Evolutionary conservation across 23 tunicate species (phyloP).

Genomic region (Trididemnum nubilum): DNA sequence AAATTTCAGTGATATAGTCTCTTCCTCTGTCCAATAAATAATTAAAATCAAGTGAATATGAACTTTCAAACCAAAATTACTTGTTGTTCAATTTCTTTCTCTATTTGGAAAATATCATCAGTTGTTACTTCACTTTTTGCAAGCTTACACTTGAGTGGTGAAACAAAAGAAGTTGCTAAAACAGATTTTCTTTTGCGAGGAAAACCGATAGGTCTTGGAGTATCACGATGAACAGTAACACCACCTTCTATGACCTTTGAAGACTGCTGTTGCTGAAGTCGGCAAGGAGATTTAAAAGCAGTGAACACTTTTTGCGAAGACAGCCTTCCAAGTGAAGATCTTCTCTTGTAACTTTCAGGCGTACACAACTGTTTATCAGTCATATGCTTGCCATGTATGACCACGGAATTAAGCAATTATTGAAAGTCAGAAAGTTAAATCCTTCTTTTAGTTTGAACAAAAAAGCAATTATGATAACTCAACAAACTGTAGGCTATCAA

Average conservation of each 20-base stretch:
- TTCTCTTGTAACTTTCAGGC: not conserved
- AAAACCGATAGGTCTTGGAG: slow-evolving; percentile 28
- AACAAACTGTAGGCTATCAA: no score
- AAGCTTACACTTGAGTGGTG: slow-evolving; percentile 39
- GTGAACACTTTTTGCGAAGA: slow-evolving; percentile 59
- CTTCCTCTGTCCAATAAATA: no score
- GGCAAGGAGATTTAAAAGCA: slow-evolving; percentile 82
- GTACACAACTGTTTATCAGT: not conserved
- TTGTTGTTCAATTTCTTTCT: slow-evolving; percentile 2
- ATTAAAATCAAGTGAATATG: no score
- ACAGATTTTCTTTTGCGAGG: slow-evolving; percentile 36
- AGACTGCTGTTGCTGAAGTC: slow-evolving; percentile 14
- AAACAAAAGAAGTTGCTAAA: slow-evolving; percentile 38
- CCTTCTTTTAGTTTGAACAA: no score
- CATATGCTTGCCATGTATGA: no score
- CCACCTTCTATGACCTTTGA: not conserved
- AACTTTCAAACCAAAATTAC: no score
- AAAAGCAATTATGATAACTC: no score
- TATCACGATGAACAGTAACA: not conserved
- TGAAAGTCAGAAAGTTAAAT: no score
- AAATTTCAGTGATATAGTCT: no score
- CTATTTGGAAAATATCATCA: not conserved
- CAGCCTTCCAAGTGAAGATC: no score
- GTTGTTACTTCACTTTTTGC: not conserved
- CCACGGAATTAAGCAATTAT: no score